Conservation (phyloP, 2,113 vertebrate species). For the Chaetodon trifascialis region DNA sequence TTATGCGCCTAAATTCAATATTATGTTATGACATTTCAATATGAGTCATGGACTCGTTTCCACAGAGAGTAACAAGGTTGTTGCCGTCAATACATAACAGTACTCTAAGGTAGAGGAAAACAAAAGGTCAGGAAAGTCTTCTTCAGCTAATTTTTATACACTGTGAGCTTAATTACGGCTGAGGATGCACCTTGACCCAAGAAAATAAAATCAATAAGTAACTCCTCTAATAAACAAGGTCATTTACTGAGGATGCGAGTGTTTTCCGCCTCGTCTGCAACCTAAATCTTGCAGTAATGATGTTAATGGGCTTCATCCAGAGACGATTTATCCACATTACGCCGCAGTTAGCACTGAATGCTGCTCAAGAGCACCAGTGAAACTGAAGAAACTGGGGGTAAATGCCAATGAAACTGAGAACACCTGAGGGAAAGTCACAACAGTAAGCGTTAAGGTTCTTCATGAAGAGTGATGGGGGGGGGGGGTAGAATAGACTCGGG, state of each 20-base stretch:
- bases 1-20: background rate
- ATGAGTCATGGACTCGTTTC: background rate
- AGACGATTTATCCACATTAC: conserved; percentile 43
- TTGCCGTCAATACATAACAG: background rate
- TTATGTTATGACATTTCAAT: background rate
- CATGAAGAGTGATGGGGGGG: conserved; percentile 1
- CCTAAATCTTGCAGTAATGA: conserved; percentile 42
- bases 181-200: conserved; percentile 8
- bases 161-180: conserved; percentile 30
- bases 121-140: conserved; percentile 2
- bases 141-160: conserved; percentile 6
- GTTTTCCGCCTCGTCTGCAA: conserved; percentile 48
- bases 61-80: background rate
- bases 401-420: too few species aligned
- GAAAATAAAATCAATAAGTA: conserved; percentile 50
- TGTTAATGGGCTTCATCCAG: conserved; percentile 39
- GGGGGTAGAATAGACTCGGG: background rate
- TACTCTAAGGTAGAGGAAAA: background rate
- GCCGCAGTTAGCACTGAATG: conserved; percentile 6
- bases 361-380: background rate
- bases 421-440: background rate
- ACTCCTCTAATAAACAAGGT: conserved; percentile 51
- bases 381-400: background rate
- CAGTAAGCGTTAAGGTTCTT: background rate
- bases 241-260: conserved; percentile 10